Conservation (phyloP, 2,888 invertebrate species). For the Lissonota sp. region DNA sequence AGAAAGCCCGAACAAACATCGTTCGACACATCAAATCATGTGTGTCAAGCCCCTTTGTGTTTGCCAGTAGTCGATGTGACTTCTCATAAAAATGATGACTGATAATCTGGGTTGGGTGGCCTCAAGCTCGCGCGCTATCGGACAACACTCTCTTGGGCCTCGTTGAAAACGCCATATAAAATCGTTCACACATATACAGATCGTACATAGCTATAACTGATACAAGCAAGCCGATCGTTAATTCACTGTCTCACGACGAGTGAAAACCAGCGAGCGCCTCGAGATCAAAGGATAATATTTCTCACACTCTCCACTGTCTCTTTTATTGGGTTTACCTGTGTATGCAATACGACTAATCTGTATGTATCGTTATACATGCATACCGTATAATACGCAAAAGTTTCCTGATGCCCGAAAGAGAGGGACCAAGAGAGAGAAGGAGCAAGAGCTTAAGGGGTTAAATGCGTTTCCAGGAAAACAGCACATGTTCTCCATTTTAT, state of each 20-base stretch:
- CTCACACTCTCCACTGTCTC: constrained; percentile 72
- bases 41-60: too few relatives aligned
- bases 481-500: too few relatives aligned
- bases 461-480: too few relatives aligned
- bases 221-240: constrained; percentile 72
- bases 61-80: too few relatives aligned
- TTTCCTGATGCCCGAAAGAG: constrained; percentile 54
- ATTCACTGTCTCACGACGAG: constrained; percentile 75
- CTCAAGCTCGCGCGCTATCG: constrained; percentile 65
- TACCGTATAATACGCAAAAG: constrained; percentile 71
- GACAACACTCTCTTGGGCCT: constrained; percentile 24
- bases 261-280: constrained; percentile 74
- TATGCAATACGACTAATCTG: constrained; percentile 23
- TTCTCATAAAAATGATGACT: constrained; percentile 45
- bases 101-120: constrained; percentile 76
- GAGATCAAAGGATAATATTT: constrained; percentile 81
- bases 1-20: too few relatives aligned
- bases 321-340: constrained; percentile 17
- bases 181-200: constrained; percentile 2
- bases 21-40: too few relatives aligned
- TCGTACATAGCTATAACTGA: constrained; percentile 53
- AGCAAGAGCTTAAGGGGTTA: not conserved
- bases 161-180: not conserved
- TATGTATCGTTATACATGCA: constrained; percentile 1
- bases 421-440: constrained; percentile 9